These are phyloP conservation scores for Papilio polytes DNA, from an alignment of 1,140 invertebrate species.

Conservation along the genomic window DNA sequence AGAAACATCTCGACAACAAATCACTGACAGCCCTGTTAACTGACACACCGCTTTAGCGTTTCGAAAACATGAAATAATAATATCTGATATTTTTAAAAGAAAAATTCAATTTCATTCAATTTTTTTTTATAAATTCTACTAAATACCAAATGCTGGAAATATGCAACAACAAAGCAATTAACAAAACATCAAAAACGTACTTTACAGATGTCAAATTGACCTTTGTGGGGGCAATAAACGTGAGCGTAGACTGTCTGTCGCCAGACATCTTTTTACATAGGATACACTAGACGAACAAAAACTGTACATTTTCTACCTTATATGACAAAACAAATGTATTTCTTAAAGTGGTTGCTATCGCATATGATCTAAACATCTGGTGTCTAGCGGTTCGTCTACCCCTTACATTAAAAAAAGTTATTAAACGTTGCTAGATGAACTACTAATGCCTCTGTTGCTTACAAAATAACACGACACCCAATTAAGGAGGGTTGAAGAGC, in stretches of 20 bases:
- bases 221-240: not conserved
- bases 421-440: slow-evolving; percentile 27
- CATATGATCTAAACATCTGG: not conserved
- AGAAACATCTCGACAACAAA: slow-evolving; percentile 75
- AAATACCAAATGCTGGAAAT: not conserved
- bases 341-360: not conserved
- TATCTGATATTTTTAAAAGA: not conserved
- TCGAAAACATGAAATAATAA: slow-evolving; percentile 6
- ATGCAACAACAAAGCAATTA: not conserved
- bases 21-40: slow-evolving; percentile 67
- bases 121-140: not conserved
- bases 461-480: slow-evolving; percentile 68
- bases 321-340: not conserved
- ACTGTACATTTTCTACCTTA: not conserved
- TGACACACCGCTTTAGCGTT: slow-evolving; percentile 49
- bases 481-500: slow-evolving; percentile 78
- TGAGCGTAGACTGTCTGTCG: not conserved
- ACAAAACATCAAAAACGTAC: not conserved
- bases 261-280: slow-evolving; percentile 10
- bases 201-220: not conserved
- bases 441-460: slow-evolving; percentile 41
- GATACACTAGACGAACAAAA: not conserved
- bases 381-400: not conserved
- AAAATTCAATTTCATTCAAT: not conserved
- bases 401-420: not conserved